phyloP scores from a whole-genome alignment of 2,888 invertebrate genomes.

The Phrixothrix hirtus region DNA sequence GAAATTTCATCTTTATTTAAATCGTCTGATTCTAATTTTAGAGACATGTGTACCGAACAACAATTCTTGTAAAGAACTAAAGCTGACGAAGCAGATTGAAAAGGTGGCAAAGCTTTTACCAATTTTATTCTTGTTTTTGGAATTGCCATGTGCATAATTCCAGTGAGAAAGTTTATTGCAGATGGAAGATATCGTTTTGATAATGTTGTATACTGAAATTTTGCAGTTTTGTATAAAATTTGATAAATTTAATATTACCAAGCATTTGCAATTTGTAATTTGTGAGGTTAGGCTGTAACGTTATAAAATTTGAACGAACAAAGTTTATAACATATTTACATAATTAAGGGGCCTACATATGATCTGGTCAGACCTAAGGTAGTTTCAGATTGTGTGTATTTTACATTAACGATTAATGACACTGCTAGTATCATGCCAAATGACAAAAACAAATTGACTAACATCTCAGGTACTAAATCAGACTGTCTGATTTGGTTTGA shows the following conservation, averaged over 20 bases:
- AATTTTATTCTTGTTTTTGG: constrained; percentile 64
- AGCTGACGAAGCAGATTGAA: constrained; percentile 58
- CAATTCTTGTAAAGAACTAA: constrained; percentile 63
- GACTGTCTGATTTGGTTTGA: no score
- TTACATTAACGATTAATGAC: no score
- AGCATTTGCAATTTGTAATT: no score
- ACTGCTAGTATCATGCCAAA: no score
- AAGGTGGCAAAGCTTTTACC: constrained; percentile 70
- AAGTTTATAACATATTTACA: background rate
- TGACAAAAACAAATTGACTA: no score
- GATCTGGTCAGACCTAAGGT: no score
- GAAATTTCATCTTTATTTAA: constrained; percentile 60
- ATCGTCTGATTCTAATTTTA: constrained; percentile 63
- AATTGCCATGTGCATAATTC: constrained; percentile 72
- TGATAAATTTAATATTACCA: no score
- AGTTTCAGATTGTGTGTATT: no score
- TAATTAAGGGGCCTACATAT: no score
- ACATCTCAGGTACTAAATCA: no score
- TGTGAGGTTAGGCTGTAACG: no score
- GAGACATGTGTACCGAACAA: constrained; percentile 46
- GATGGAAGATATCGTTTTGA: constrained; percentile 84
- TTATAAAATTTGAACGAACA: background rate
- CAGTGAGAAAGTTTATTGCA: constrained; percentile 76
- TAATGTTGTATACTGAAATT: constrained; percentile 70
- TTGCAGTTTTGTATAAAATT: no score